A percentile compares a stretch with the other conserved stretches of the same genome.
These are phyloP conservation scores for Sebastes taczanowskii DNA, from an alignment of 2,797 vertebrate genomes.

Conservation along the genomic window DNA sequence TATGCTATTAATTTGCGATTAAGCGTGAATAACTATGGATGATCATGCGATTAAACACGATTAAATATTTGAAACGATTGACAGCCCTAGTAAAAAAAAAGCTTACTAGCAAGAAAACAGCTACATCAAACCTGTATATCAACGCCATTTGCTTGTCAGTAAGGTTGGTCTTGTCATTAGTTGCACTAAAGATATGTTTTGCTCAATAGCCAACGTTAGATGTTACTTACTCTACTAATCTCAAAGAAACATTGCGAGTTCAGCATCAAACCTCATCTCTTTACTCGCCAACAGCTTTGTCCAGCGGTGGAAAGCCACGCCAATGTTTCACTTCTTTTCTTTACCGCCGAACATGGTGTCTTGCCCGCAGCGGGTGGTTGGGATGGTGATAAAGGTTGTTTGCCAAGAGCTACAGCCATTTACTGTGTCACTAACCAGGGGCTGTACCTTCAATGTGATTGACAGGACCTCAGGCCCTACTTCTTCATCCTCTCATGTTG, in stretches of 20 bases:
- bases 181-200: background rate
- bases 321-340: background rate
- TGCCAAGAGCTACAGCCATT: background rate
- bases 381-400: background rate
- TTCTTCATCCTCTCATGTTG: background rate
- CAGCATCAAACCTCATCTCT: background rate
- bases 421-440: background rate
- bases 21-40: too few relatives aligned
- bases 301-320: background rate
- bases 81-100: too few relatives aligned
- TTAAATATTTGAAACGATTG: too few relatives aligned
- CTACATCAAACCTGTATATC: background rate
- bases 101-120: background rate
- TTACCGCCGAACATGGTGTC: background rate
- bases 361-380: background rate
- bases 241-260: background rate
- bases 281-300: background rate
- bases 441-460: background rate
- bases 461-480: background rate
- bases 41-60: too few relatives aligned
- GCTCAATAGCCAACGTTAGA: background rate
- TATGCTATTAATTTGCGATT: too few relatives aligned
- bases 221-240: background rate
- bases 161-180: background rate
- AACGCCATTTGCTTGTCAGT: background rate